These are phyloP conservation scores for Silvanus unidentatus DNA, from an alignment of 2,888 invertebrate genomes.

Conservation along the genomic window DNA sequence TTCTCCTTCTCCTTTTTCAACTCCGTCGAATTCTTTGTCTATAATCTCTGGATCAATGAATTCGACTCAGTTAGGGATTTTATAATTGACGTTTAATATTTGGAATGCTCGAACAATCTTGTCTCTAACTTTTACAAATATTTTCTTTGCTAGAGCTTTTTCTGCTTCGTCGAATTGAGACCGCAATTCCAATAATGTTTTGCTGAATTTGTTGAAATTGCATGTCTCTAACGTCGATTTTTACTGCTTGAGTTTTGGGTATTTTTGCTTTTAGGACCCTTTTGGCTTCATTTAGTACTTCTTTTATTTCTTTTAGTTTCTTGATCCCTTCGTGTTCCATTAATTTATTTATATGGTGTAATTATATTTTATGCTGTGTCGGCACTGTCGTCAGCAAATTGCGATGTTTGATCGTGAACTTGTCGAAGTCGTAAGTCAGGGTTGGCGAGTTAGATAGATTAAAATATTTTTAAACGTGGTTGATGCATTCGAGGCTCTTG, in stretches of 20 bases:
- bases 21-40: background rate
- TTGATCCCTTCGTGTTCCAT: no score
- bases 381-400: no score
- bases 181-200: background rate
- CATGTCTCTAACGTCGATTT: background rate
- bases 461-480: no score
- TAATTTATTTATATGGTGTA: no score
- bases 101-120: background rate
- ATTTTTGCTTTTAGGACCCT: background rate
- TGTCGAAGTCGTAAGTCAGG: no score
- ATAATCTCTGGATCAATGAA: background rate
- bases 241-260: background rate
- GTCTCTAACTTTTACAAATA: background rate
- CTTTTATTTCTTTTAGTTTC: no score
- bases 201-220: background rate
- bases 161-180: background rate
- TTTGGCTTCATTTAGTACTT: background rate
- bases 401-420: no score
- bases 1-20: background rate
- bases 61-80: background rate
- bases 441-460: no score
- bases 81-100: background rate
- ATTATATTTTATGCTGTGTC: no score
- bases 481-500: background rate
- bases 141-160: background rate